Base-by-base conservation (phyloP, 2,113 vertebrate species). In the Malurus cyaneus region DNA sequence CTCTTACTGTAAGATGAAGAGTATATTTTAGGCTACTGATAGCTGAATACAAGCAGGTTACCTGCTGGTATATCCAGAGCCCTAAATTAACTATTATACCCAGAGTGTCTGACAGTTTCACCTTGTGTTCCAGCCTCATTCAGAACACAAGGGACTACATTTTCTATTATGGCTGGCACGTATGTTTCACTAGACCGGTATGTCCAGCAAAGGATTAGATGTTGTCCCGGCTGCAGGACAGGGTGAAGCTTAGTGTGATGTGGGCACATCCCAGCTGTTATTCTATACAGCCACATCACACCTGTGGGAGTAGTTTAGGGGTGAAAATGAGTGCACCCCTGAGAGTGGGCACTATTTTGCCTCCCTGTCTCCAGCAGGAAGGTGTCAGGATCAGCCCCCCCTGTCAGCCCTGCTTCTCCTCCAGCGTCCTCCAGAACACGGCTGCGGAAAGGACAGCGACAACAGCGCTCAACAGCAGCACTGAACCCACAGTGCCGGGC, bases 361-460 rank as follows among this genome's bases (percentile, higher is more conserved):
- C 70, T 61, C n/a, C 52, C 26, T 3, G 18, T 81, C 26, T 69
- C 46, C 28, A 32, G 23, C 5, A n/a, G 39, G 29, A 52, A 74
- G 67, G 47, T 24, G 39, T 29, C 52, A 28, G 23, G 44, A 46
- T 24, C 32, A 44, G 16, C 9, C 36, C 52, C 52, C 36, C 8
- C 36, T 9, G 9, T 36, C 36, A 36, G 36, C 20, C 50, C 50
- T 42, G 42, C 31, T 73, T 18, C 17, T 39, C 4, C 3, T 32
- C 14, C 34, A 1, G 4, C 11, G 44, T 42, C 13, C 31, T 34
- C 31, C 0, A 1, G 31, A 42, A 14, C 0, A 1, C 8, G 25
- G 36, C 42, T 21, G 44, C 52, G 44, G 32, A 19, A 66, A 32
- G 52, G 44, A 66, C 36, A 73, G 44, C 1, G 5, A 26, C n/a